A percentile compares a stretch with the other conserved stretches of the same genome.
Conservation (phyloP, 2,888 invertebrate species). For the Ischnura elegans region DNA sequence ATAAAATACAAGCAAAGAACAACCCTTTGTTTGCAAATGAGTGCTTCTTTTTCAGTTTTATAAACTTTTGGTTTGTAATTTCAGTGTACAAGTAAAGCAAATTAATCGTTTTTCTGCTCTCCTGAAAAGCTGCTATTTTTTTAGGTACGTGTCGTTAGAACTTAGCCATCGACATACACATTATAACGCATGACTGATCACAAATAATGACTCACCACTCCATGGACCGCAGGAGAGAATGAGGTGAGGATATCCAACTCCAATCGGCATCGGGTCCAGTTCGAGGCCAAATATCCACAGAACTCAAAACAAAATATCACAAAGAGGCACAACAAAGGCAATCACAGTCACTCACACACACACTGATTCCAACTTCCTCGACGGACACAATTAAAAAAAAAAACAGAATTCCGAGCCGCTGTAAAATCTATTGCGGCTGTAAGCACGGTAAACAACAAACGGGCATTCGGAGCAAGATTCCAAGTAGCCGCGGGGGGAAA, state of each 20-base stretch:
- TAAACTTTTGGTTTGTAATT: too few relatives aligned
- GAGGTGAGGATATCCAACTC: background rate
- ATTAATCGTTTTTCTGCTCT: too few relatives aligned
- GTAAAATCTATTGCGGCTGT: background rate
- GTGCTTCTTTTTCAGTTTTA: too few relatives aligned
- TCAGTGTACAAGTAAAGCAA: too few relatives aligned
- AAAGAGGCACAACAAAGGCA: background rate
- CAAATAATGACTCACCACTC: conserved; percentile 67
- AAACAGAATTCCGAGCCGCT: background rate
- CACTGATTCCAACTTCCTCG: background rate
- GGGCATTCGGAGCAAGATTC: background rate
- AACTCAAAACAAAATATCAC: too few relatives aligned
- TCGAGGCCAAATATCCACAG: background rate
- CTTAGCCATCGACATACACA: too few relatives aligned
- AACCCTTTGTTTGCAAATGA: too few relatives aligned
- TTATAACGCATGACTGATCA: too few relatives aligned
- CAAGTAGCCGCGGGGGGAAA: background rate
- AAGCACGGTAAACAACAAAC: background rate
- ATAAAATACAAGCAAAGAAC: too few relatives aligned
- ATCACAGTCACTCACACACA: background rate
- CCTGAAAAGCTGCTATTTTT: too few relatives aligned
- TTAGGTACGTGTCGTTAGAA: too few relatives aligned
- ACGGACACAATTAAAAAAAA: background rate
- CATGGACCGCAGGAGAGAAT: conserved; percentile 15
- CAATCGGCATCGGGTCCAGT: background rate